A percentile compares a stretch with the other conserved stretches of the same genome.
Conservation (phyloP, 2,797 vertebrate genomes). For the Artibeus lituratus region DNA sequence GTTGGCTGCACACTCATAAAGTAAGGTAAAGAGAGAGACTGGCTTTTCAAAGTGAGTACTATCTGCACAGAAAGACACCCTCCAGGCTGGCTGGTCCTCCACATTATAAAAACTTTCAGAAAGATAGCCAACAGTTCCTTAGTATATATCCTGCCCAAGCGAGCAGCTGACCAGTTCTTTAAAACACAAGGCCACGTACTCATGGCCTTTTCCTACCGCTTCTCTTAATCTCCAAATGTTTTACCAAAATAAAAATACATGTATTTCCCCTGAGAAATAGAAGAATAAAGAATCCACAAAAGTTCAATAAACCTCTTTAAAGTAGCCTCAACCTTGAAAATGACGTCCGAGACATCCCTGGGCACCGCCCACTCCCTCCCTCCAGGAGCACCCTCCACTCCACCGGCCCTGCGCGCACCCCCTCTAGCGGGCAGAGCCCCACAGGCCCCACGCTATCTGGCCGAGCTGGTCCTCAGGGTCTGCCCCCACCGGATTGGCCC, state of each 20-base stretch:
- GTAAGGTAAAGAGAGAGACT: not conserved
- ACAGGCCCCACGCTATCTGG: accelerated
- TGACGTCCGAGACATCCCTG: not conserved
- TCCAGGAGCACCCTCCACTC: not conserved
- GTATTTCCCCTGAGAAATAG: not conserved
- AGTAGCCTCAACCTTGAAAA: not conserved
- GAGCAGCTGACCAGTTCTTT: not conserved
- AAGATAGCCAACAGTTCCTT: not conserved
- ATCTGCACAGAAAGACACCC: not conserved
- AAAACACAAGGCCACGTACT: not conserved
- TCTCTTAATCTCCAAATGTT: not conserved
- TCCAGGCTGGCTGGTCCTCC: not conserved
- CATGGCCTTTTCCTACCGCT: not conserved
- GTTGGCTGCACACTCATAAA: not conserved
- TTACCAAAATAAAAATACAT: not conserved
- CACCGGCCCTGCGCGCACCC: too few relatives aligned
- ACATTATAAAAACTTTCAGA: not conserved
- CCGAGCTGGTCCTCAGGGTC: not conserved
- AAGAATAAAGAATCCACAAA: not conserved
- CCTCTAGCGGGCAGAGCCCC: not conserved
- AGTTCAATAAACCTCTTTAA: not conserved
- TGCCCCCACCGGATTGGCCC: not conserved
- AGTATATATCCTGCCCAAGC: not conserved
- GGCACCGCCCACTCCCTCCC: not conserved
- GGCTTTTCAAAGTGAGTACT: not conserved